Evolutionary conservation across 2,113 vertebrate genomes (phyloP).

Genomic region (Actinemys pallida): DNA sequence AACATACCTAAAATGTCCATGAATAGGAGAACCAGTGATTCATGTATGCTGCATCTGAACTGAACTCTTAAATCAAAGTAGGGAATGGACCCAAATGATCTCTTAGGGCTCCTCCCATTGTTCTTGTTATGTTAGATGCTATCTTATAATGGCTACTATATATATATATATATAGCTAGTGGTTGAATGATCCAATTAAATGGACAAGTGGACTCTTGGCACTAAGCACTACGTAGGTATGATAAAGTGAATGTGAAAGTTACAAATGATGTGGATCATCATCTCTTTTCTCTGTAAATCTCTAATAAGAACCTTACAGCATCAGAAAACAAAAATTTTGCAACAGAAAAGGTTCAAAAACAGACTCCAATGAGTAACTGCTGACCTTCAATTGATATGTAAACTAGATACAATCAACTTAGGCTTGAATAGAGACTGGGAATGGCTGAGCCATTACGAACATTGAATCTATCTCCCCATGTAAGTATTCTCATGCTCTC

Average conservation of each 20-base stretch:
- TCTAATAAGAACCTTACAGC: neutral
- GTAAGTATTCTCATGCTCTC: too few relatives aligned
- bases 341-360: too few relatives aligned
- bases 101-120: neutral
- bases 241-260: neutral
- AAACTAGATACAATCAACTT: too few relatives aligned
- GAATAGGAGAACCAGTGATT: neutral
- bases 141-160: neutral
- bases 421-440: too few relatives aligned
- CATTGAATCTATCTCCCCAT: too few relatives aligned
- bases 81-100: accelerated
- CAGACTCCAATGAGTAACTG: too few relatives aligned
- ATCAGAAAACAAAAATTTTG: neutral
- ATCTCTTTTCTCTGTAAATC: neutral
- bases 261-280: neutral
- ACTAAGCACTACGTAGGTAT: neutral
- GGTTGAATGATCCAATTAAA: neutral
- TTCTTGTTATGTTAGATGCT: neutral
- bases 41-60: neutral
- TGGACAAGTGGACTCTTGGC: neutral
- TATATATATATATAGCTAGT: neutral
- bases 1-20: neutral
- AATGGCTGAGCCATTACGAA: too few relatives aligned
- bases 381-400: too few relatives aligned
- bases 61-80: neutral